Conservation (phyloP, 2,113 vertebrate species). For the Oryzias celebensis region DNA sequence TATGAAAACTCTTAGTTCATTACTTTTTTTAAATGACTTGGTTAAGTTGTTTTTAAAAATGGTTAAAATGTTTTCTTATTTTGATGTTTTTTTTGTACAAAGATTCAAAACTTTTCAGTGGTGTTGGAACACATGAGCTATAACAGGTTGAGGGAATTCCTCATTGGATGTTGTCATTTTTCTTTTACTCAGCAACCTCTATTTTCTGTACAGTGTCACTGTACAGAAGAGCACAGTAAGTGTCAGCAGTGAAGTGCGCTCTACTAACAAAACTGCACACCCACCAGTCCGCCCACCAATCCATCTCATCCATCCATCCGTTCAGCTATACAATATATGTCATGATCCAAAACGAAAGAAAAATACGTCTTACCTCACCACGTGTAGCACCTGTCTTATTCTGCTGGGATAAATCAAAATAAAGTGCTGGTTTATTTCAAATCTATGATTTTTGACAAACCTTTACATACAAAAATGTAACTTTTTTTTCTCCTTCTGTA, state of each 20-base stretch:
- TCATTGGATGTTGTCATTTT: slow-evolving; percentile 70
- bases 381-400: slow-evolving; percentile 29
- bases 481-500: too few relatives aligned
- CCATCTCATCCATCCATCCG: slow-evolving; percentile 50
- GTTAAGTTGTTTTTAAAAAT: too few relatives aligned
- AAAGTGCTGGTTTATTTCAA: neutral
- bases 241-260: slow-evolving; percentile 45
- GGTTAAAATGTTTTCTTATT: too few relatives aligned
- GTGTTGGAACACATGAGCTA: slow-evolving; percentile 47
- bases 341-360: slow-evolving; percentile 13
- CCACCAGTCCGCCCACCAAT: slow-evolving; percentile 49
- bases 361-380: slow-evolving; percentile 24
- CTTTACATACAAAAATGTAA: neutral
- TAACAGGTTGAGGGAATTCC: slow-evolving; percentile 52
- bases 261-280: slow-evolving; percentile 40
- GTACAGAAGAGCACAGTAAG: slow-evolving; percentile 50
- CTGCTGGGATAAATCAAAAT: neutral
- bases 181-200: slow-evolving; percentile 47
- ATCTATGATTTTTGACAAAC: neutral
- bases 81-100: too few relatives aligned
- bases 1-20: too few relatives aligned
- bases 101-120: too few relatives aligned
- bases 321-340: slow-evolving; percentile 35
- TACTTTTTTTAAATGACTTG: too few relatives aligned
- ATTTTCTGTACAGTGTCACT: slow-evolving; percentile 38